Evolutionary conservation across 2,797 vertebrate genomes (phyloP), one percentile per base, ranked within the genome.

Genomic region (Cebuella pygmaea): DNA sequence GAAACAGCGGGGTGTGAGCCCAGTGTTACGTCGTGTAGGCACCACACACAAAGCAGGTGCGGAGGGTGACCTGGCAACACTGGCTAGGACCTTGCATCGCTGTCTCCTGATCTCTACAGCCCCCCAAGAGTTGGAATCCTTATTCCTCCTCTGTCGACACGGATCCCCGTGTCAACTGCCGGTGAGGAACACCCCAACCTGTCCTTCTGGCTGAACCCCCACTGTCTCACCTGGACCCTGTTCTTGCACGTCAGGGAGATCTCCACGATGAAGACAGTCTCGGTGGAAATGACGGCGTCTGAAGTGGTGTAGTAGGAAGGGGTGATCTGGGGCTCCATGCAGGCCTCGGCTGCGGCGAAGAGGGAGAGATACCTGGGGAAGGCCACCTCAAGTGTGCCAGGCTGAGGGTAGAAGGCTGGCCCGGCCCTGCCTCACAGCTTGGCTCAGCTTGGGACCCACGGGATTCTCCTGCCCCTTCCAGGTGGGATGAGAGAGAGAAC

Each of bases 191-290:
- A 57, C 26, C 27, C 41, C 80, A 39, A 33, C 7, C 10, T 13
- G 5, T 24, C 17, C 13, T 89, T 64, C 57, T 33, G 24, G 48
- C n/a, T 83, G 48, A 93, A 80, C 6, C 36, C 64, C 75, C 48
- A 11, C 57, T 4, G 48, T 41, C 92, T 96, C 98, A 99, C 99
- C 99, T 99, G 99, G 0, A 99, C 99, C 93, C 99, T 99, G 95
- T 99, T 99, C 74, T 99, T 99, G 98, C 99, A 99, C 0, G 99
- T 98, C 96, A 99, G 97, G 30, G 99, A 99, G 84, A 99, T 99
- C 52, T 99, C 99, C 79, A 99, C 99, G 48, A 99, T 99, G 97
- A 99, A 99, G 67, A 99, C 99, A 0, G 99, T 99, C 98, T 99
- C 99, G 0, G 99, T 99, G 50, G 99, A 99, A 98, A 99, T 99